Conservation (phyloP, 2,797 vertebrate species). For the Acanthornis magna region DNA sequence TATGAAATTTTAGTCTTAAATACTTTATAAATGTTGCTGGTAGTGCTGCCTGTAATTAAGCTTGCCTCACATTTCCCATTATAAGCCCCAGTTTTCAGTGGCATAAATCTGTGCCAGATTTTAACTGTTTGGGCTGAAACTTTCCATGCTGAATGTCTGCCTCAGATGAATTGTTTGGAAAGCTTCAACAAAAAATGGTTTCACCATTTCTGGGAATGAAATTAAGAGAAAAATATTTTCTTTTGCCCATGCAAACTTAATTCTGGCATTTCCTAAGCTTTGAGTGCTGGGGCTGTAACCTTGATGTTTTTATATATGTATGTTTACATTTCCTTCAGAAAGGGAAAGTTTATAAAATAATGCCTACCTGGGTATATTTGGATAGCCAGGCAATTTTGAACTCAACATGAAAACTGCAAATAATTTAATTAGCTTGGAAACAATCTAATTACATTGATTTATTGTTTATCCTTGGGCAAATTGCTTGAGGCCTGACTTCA, state of each 20-base stretch:
- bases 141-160: conserved; percentile 61
- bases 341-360: conserved; percentile 18
- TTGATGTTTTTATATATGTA: conserved; percentile 19
- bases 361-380: not conserved
- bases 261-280: conserved; percentile 46
- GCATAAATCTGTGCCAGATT: conserved; percentile 34
- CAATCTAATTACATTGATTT: not conserved
- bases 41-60: conserved; percentile 45
- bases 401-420: not conserved
- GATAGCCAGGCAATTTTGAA: not conserved
- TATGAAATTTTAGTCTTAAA: conserved; percentile 35
- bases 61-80: conserved; percentile 60
- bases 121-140: conserved; percentile 65
- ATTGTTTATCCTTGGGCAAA: not conserved
- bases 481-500: not conserved
- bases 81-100: conserved; percentile 38
- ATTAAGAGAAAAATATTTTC: conserved; percentile 62
- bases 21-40: not conserved
- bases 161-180: conserved; percentile 65
- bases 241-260: conserved; percentile 56
- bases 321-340: conserved; percentile 31
- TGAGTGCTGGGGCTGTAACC: conserved; percentile 5
- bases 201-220: conserved; percentile 67
- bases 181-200: conserved; percentile 54
- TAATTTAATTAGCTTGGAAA: not conserved